Evolutionary conservation across 2,888 invertebrate genomes (phyloP).

Genomic region (Apamea sordens): DNA sequence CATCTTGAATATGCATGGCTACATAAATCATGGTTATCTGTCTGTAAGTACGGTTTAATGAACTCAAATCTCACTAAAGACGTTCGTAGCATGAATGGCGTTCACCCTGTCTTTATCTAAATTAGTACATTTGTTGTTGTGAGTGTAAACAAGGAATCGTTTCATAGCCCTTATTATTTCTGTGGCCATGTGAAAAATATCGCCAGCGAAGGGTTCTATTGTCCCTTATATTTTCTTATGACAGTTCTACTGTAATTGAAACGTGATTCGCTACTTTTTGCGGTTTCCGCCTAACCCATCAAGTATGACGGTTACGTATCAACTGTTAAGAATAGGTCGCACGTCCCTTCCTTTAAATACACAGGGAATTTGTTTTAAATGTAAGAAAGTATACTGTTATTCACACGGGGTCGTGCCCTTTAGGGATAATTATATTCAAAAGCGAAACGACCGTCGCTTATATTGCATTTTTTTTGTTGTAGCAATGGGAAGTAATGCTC

Average conservation of each 20-base stretch:
- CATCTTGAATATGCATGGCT: conserved; percentile 34
- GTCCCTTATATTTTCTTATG: conserved; percentile 72
- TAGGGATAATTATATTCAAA: conserved; percentile 69
- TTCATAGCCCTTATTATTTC: conserved; percentile 64
- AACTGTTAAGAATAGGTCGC: conserved; percentile 80
- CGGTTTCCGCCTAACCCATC: conserved; percentile 88
- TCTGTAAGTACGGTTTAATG: conserved; percentile 60
- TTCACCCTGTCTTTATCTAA: conserved; percentile 70
- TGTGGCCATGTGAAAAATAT: conserved; percentile 62
- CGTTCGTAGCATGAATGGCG: conserved; percentile 51
- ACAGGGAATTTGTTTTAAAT: conserved; percentile 66
- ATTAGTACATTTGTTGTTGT: conserved; percentile 55
- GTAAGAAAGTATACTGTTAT: conserved; percentile 70
- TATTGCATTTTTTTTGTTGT: conserved; percentile 77
- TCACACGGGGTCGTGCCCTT: conserved; percentile 80
- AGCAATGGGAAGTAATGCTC: conserved; percentile 95
- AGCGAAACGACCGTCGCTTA: conserved; percentile 58
- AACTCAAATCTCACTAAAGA: conserved; percentile 55
- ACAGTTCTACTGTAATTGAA: conserved; percentile 81
- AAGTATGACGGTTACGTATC: conserved; percentile 89
- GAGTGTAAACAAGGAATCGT: conserved; percentile 56
- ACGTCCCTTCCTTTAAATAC: conserved; percentile 75
- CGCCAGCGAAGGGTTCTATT: conserved; percentile 55
- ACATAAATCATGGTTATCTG: conserved; percentile 62
- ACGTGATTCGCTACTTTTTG: conserved; percentile 87